Evolutionary conservation across 2,113 vertebrate genomes (phyloP).

Genomic region (Pteropus alecto): DNA sequence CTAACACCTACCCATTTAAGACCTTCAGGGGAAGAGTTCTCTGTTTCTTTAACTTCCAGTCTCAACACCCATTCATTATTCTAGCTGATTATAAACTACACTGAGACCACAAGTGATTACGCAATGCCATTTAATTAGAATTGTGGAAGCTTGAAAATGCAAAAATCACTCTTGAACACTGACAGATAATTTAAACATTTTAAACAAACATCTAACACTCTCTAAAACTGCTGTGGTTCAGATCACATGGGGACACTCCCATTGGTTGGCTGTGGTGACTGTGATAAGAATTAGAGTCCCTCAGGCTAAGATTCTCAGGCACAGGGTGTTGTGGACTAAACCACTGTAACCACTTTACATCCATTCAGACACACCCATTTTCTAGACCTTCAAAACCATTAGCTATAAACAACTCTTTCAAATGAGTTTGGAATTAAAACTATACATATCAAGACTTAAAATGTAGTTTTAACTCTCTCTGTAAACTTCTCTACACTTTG

Average conservation of each 20-base stretch:
- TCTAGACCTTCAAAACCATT: slow-evolving; percentile 42
- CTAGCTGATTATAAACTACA: neutral
- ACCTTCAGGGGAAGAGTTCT: neutral
- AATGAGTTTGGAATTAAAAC: neutral
- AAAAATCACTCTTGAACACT: neutral
- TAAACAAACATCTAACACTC: neutral
- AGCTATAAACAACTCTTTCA: slow-evolving; percentile 44
- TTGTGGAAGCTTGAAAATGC: neutral
- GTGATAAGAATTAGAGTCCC: neutral
- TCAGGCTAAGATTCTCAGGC: neutral
- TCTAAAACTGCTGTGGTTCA: neutral
- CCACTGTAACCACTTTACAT: slow-evolving; percentile 24
- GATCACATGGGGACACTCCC: neutral
- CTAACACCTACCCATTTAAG: neutral
- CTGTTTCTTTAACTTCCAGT: neutral
- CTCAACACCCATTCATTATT: neutral
- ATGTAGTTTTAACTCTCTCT: neutral
- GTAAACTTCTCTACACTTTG: neutral
- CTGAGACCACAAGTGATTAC: neutral
- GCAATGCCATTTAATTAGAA: neutral
- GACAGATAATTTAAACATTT: neutral
- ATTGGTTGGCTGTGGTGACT: neutral
- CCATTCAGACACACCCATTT: neutral
- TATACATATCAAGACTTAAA: neutral
- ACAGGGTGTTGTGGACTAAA: neutral